Conservation (phyloP, 2,888 invertebrate genomes). For the Dynastes grantii region DNA sequence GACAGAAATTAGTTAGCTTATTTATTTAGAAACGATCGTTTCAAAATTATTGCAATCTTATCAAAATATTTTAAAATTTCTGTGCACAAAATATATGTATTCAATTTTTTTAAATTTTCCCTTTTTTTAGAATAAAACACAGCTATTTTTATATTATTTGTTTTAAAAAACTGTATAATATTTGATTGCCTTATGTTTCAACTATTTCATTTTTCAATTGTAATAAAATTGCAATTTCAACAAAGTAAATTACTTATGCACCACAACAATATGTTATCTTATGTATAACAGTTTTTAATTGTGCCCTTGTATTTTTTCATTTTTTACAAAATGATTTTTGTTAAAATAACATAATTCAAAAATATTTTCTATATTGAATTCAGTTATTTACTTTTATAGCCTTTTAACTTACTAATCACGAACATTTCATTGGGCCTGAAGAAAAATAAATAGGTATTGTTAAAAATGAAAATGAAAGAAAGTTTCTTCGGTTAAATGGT, state of each 20-base stretch:
- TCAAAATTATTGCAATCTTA: slow-evolving; percentile 69
- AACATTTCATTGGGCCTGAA: slow-evolving; percentile 52
- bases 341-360: slow-evolving; percentile 52
- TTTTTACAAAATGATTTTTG: slow-evolving; percentile 54
- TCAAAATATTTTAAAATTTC: slow-evolving; percentile 69
- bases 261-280: slow-evolving; percentile 67
- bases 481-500: slow-evolving; percentile 6
- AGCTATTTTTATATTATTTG: slow-evolving; percentile 64
- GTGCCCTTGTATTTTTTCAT: slow-evolving; percentile 68
- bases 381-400: slow-evolving; percentile 56
- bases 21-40: slow-evolving; percentile 54
- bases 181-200: slow-evolving; percentile 67
- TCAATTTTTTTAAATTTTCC: slow-evolving; percentile 55
- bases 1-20: slow-evolving; percentile 53
- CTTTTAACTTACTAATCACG: slow-evolving; percentile 54
- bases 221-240: slow-evolving; percentile 65
- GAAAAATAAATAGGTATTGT: slow-evolving; percentile 23
- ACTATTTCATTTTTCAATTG: slow-evolving; percentile 57
- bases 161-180: slow-evolving; percentile 67
- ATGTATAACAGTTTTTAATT: slow-evolving; percentile 68
- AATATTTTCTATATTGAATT: slow-evolving; percentile 56
- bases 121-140: slow-evolving; percentile 70
- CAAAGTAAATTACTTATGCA: slow-evolving; percentile 64
- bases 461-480: neutral
- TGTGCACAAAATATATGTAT: slow-evolving; percentile 64